Evolutionary conservation across 2,888 invertebrate species (phyloP), one percentile per base, ranked within the genome.

Genomic region (Miltochrista miniata): DNA sequence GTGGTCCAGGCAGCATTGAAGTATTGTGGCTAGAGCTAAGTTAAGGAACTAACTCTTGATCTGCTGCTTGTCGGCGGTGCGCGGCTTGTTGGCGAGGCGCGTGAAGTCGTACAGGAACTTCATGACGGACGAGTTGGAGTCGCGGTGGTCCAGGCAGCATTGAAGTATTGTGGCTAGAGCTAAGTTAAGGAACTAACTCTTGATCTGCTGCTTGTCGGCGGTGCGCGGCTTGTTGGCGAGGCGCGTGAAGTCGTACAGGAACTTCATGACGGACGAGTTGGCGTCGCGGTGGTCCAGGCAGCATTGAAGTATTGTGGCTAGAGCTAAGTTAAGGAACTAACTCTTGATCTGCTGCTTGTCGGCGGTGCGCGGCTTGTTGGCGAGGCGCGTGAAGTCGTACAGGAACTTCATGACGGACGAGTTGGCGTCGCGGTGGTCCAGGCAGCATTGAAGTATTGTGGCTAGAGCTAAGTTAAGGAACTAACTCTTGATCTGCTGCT

Each of bases 371-470:
- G 58, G 49, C 55, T 81, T 80, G 68, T 93, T 90, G 56, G 94
- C 94, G 76, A 93, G 92, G 59, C 94, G 92, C 43, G 96, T 86
- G 51, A 98, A 92, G 87, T 98, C 98, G 71, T 94, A 94, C 67
- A 99, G 96, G 90, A 99, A 99, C 91, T 98, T 98, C 96, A 98
- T 98, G 42, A 99, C 98, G 40, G 98, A 97, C 48, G 96, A 95
- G 92, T 98, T 98, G 15, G 99, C 98, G 79, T 99, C 98, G 81
- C 96, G 95, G 86, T 99, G 99, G 83, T 99, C 98, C 47, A 99
- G 92, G 7, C 95, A 93, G 59, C 96, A 94, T 74, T 96, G 95
- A 64, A 98, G 89, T 62, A 98, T 95, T 7, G 95, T 94, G 31
- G 93, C 93, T 45, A 96, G 90, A 33, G 96, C 93, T 10, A n/a